A percentile compares a stretch with the other conserved stretches of the same genome.
Conservation (phyloP, 2,797 vertebrate genomes). For the Pempheris klunzingeri region DNA sequence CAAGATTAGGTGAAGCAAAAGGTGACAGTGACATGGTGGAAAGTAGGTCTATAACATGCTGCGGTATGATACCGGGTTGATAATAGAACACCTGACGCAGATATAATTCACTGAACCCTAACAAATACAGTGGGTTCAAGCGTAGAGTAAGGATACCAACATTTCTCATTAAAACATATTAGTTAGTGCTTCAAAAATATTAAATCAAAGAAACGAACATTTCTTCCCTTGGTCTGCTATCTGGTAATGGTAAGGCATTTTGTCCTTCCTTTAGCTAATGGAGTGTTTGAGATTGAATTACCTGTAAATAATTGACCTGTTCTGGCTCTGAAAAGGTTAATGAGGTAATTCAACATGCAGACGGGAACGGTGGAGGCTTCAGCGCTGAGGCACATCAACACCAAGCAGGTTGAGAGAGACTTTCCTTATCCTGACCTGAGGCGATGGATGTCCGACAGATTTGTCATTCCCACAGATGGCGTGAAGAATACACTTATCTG, state of each 20-base stretch:
- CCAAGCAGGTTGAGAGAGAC: constrained; percentile 25
- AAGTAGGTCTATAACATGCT: too few species aligned
- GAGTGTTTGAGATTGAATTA: constrained; percentile 43
- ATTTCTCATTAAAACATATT: not conserved
- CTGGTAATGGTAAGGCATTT: not conserved
- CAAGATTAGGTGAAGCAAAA: too few species aligned
- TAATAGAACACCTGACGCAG: too few species aligned
- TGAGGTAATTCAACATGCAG: constrained; percentile 70
- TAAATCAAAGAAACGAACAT: not conserved
- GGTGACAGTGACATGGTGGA: too few species aligned
- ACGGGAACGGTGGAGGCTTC: not conserved
- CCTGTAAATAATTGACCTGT: constrained; percentile 69
- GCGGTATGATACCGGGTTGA: too few species aligned
- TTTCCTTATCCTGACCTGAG: constrained; percentile 32
- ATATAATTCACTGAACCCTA: not conserved
- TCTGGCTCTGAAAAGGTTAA: constrained; percentile 76
- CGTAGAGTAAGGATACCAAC: not conserved
- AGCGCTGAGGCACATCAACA: constrained; percentile 13
- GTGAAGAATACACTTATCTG: constrained; percentile 44
- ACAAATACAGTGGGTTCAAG: not conserved
- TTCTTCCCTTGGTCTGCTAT: not conserved
- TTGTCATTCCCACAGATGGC: constrained; percentile 51
- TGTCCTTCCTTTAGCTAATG: not conserved
- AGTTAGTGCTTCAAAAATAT: not conserved
- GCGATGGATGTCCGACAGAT: constrained; percentile 50